phyloP scores from a whole-genome alignment of 2,888 invertebrate genomes.

The Phengaris alcon region DNA sequence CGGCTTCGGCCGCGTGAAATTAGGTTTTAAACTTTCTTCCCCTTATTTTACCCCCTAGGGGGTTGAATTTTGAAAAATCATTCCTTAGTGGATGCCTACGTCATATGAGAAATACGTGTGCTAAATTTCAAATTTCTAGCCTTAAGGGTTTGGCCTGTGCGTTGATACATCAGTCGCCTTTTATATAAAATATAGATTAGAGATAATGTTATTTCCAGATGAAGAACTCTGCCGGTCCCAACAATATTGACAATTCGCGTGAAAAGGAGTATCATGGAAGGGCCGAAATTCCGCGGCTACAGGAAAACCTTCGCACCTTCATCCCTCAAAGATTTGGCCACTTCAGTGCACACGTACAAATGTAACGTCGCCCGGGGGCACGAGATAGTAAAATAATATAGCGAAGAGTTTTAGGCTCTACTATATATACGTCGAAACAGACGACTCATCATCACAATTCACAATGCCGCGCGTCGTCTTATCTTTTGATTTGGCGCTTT shows the following conservation, averaged over 20 bases:
- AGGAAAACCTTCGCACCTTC: conserved; percentile 33
- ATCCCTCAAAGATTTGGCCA: conserved; percentile 35
- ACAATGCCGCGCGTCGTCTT: not conserved
- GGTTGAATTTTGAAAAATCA: too few relatives aligned
- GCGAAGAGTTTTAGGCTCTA: not conserved
- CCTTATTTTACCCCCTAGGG: too few relatives aligned
- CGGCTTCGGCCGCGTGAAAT: too few relatives aligned
- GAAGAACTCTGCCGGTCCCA: conserved; percentile 11
- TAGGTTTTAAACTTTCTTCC: too few relatives aligned
- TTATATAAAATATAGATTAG: not conserved
- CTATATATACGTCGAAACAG: not conserved
- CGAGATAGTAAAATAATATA: conserved; percentile 16
- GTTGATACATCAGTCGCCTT: too few relatives aligned
- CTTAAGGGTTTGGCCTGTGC: too few relatives aligned
- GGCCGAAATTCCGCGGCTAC: conserved; percentile 33
- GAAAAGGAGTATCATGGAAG: conserved; percentile 36
- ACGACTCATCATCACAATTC: not conserved
- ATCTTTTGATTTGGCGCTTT: not conserved
- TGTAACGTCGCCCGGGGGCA: not conserved
- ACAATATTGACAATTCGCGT: conserved; percentile 32
- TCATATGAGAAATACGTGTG: too few relatives aligned
- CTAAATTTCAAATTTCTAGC: too few relatives aligned
- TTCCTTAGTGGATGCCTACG: too few relatives aligned
- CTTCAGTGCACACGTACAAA: conserved; percentile 31
- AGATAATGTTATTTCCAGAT: conserved; percentile 13